Evolutionary conservation across 2,888 invertebrate species (phyloP).

Genomic region (Drepanosiphum platanoidis): DNA sequence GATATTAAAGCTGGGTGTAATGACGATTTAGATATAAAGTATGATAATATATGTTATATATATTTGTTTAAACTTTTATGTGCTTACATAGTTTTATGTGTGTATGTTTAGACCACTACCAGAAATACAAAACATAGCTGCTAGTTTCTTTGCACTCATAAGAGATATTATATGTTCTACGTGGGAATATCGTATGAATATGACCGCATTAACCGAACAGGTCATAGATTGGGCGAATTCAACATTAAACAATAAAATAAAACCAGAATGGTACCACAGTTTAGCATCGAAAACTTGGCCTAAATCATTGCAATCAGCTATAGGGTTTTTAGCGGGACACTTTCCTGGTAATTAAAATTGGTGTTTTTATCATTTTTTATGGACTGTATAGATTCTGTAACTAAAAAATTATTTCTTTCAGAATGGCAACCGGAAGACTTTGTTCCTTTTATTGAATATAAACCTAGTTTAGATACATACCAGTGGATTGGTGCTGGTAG

Average conservation of each 20-base stretch:
- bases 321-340: slow-evolving; percentile 86
- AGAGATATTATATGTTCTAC: slow-evolving; percentile 88
- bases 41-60: background rate
- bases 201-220: slow-evolving; percentile 78
- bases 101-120: slow-evolving; percentile 67
- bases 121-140: slow-evolving; percentile 80
- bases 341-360: slow-evolving; percentile 70
- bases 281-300: slow-evolving; percentile 76
- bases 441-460: slow-evolving; percentile 88
- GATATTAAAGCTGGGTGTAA: slow-evolving; percentile 46
- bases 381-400: background rate
- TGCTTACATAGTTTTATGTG: background rate
- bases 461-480: slow-evolving; percentile 76
- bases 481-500: slow-evolving; percentile 96
- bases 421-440: slow-evolving; percentile 81
- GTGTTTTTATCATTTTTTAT: slow-evolving; percentile 15
- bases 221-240: slow-evolving; percentile 80
- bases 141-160: slow-evolving; percentile 87
- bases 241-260: slow-evolving; percentile 75
- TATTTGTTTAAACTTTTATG: background rate
- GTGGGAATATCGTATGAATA: slow-evolving; percentile 84
- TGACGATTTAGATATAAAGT: slow-evolving; percentile 40
- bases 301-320: slow-evolving; percentile 78
- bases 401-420: slow-evolving; percentile 64
- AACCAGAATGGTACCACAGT: slow-evolving; percentile 72